A percentile compares a stretch with the other conserved stretches of the same genome.
phyloP scores from a whole-genome alignment of 2,113 vertebrate species.

The Nothocercus julius region DNA sequence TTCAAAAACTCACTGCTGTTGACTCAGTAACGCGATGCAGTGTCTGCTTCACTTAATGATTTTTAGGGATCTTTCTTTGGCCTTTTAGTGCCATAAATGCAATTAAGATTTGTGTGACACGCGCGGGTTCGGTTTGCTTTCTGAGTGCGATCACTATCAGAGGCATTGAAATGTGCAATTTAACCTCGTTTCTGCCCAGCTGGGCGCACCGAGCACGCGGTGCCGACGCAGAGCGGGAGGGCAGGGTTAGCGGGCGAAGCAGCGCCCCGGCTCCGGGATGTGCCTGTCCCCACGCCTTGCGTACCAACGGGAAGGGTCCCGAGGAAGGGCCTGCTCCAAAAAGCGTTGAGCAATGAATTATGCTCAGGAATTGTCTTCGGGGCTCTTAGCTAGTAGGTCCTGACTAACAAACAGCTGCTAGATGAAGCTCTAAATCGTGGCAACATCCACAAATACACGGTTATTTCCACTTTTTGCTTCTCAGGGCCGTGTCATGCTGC shows the following conservation, averaged over 20 bases:
- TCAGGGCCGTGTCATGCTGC: not conserved
- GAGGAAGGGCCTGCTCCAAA: not conserved
- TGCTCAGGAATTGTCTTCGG: not conserved
- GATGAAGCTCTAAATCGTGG: not conserved
- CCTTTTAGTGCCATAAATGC: not conserved
- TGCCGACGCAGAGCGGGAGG: not conserved
- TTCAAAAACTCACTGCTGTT: slow-evolving; percentile 34
- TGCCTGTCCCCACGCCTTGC: not conserved
- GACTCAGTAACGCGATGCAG: slow-evolving; percentile 54
- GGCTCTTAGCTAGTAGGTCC: not conserved
- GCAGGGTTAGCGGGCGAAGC: not conserved
- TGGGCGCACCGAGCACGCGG: not conserved
- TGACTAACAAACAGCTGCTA: not conserved
- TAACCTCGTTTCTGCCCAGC: not conserved
- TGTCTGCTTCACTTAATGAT: slow-evolving; percentile 54
- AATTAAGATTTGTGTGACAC: not conserved
- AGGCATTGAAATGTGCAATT: not conserved
- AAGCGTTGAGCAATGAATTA: not conserved
- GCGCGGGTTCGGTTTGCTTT: not conserved
- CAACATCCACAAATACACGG: not conserved
- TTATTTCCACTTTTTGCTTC: not conserved
- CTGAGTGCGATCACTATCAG: not conserved
- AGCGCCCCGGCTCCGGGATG: not conserved
- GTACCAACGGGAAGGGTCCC: not conserved
- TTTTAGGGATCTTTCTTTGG: slow-evolving; percentile 55